Evolutionary conservation across 1,140 invertebrate species (phyloP).

Genomic region (Drosophila parvula): DNA sequence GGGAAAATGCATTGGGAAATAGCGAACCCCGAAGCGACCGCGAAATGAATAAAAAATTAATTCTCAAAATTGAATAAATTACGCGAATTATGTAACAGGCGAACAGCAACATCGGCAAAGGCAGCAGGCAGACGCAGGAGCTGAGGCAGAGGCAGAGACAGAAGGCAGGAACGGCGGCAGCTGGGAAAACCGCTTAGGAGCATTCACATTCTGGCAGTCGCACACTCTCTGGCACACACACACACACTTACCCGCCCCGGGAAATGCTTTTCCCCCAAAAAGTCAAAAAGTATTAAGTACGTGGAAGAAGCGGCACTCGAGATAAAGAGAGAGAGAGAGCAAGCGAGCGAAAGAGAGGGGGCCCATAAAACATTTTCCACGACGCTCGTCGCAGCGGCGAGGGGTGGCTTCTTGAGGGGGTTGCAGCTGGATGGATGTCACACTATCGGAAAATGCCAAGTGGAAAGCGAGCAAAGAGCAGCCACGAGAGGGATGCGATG

Average conservation of each 20-base stretch:
- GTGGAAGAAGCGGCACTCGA: conserved; percentile 54
- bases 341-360: conserved; percentile 17
- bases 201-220: conserved; percentile 33
- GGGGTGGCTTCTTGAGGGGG: conserved; percentile 60
- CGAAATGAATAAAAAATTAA: conserved; percentile 80
- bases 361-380: conserved; percentile 75
- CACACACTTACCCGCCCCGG: conserved; percentile 39
- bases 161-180: conserved; percentile 31
- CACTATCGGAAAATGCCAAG: conserved; percentile 69
- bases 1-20: background rate
- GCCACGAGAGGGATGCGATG: conserved; percentile 13
- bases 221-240: conserved; percentile 18
- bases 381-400: conserved; percentile 30
- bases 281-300: conserved; percentile 79
- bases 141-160: conserved; percentile 19
- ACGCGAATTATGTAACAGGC: conserved; percentile 83
- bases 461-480: conserved; percentile 14
- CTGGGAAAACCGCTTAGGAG: conserved; percentile 74
- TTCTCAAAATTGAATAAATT: conserved; percentile 84
- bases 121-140: conserved; percentile 26
- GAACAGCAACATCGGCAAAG: conserved; percentile 57
- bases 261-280: conserved; percentile 80
- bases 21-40: background rate
- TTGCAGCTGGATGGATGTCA: conserved; percentile 65
- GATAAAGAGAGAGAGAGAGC: conserved; percentile 33